Percentiles rank a stretch among this genome's conserved stretches.
Conservation (phyloP, 2,113 vertebrate species). For the Dromiciops gliroides region DNA sequence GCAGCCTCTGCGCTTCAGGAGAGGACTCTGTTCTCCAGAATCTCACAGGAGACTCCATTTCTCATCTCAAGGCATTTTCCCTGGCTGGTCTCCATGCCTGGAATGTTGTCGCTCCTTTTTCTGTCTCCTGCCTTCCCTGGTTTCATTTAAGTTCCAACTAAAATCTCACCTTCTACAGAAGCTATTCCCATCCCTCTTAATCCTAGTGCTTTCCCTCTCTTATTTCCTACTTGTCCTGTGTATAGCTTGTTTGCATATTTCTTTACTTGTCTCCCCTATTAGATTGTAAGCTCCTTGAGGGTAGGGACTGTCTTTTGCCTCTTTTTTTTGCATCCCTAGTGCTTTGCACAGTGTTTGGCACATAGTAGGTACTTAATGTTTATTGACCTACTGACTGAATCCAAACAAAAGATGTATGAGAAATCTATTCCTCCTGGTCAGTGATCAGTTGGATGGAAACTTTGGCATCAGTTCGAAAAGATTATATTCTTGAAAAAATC, state of each 20-base stretch:
- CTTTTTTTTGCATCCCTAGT: background rate
- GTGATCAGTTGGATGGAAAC: background rate
- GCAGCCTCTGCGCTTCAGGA: background rate
- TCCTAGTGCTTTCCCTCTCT: background rate
- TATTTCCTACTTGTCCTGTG: background rate
- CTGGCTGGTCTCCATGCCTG: background rate
- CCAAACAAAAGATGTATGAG: background rate
- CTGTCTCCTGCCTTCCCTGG: background rate
- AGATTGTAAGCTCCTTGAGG: background rate
- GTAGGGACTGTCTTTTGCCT: background rate
- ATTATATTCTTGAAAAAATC: background rate
- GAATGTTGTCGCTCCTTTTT: background rate
- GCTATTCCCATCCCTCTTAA: background rate
- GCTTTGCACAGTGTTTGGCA: background rate
- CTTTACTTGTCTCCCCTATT: background rate
- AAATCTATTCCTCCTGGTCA: background rate
- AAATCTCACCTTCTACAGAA: background rate
- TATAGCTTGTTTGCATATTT: background rate
- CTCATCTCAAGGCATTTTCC: background rate
- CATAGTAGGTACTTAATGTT: background rate
- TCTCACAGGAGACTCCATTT: background rate
- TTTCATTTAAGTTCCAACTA: background rate
- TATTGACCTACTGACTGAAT: background rate
- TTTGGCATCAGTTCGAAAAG: background rate
- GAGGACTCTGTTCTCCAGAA: background rate